Conservation (phyloP, 2,888 invertebrate genomes). For the Leptopilina syphax region DNA sequence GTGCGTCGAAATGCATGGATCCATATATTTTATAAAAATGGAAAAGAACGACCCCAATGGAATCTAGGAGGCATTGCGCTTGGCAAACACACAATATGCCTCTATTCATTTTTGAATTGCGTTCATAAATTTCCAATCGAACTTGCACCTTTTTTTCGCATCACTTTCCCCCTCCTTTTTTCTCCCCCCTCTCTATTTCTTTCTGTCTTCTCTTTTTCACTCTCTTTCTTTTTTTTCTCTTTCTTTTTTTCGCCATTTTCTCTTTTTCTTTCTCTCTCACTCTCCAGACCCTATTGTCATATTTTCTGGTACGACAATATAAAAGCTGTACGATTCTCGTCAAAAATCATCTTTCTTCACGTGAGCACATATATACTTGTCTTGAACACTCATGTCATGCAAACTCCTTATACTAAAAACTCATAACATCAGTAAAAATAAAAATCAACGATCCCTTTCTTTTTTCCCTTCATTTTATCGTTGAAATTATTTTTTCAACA, state of each 20-base stretch:
- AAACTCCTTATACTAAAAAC: no score
- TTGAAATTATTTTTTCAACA: no score
- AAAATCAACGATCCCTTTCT: no score
- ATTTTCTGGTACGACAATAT: neutral
- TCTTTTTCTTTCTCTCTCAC: no score
- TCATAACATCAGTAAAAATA: no score
- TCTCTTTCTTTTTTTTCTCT: no score
- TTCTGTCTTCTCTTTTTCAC: no score
- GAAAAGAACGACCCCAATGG: neutral
- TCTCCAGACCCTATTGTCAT: no score
- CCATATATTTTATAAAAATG: slow-evolving; percentile 22
- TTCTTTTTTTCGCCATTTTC: no score
- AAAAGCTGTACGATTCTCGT: slow-evolving; percentile 11
- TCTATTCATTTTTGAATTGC: slow-evolving; percentile 15
- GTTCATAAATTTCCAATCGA: slow-evolving; percentile 25
- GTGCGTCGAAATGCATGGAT: neutral
- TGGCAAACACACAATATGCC: neutral
- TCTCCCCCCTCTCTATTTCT: no score
- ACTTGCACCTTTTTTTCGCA: neutral
- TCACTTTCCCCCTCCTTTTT: no score
- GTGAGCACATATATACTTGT: neutral
- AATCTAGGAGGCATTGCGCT: neutral
- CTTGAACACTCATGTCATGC: slow-evolving; percentile 16
- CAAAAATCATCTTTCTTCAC: slow-evolving; percentile 12
- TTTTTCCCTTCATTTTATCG: no score